Evolutionary conservation across 2,888 invertebrate genomes (phyloP).

Genomic region (Calameuta pallipes): DNA sequence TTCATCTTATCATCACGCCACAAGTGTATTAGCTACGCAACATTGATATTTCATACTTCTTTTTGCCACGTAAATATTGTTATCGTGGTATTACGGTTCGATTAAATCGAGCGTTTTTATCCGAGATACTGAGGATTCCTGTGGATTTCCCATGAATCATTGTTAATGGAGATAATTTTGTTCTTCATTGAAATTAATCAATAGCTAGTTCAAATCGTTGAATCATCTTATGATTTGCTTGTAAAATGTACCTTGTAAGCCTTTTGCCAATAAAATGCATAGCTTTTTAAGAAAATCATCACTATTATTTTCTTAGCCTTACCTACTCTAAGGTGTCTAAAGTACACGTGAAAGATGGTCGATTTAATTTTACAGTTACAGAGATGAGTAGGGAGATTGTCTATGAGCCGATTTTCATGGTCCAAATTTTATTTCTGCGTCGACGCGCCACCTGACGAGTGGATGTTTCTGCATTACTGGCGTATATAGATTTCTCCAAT

Average conservation of each 20-base stretch:
- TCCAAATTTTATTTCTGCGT: too few species aligned
- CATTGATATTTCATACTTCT: not conserved
- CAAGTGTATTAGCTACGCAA: not conserved
- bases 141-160: not conserved
- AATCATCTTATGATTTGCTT: conserved; percentile 42
- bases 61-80: not conserved
- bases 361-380: not conserved
- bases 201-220: conserved; percentile 30
- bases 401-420: too few species aligned
- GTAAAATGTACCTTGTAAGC: conserved; percentile 46
- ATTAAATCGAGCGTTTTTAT: not conserved
- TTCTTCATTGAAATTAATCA: not conserved
- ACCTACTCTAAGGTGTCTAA: not conserved
- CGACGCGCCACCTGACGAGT: too few species aligned
- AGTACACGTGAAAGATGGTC: not conserved
- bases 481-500: too few species aligned
- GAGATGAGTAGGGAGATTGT: too few species aligned
- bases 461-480: too few species aligned
- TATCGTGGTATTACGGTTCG: not conserved
- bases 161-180: not conserved
- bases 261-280: conserved; percentile 48
- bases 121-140: not conserved
- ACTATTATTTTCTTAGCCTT: not conserved
- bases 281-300: conserved; percentile 43
- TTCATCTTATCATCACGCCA: not conserved